Base-by-base conservation (phyloP, 2,113 vertebrate species). In the Spilogale gracilis region DNA sequence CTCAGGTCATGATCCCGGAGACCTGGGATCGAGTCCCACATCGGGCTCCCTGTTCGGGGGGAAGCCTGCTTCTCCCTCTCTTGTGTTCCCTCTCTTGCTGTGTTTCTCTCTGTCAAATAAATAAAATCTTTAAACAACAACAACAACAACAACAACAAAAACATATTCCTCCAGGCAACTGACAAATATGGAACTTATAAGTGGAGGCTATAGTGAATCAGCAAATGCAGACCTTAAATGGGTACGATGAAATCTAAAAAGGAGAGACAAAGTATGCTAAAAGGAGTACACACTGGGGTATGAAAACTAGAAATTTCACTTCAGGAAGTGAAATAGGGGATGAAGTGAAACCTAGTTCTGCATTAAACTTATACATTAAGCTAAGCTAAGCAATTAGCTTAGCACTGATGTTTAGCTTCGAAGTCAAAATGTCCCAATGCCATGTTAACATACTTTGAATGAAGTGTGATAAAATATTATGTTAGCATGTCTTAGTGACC, bases 251-350 rank as follows among this genome's bases (percentile, higher is more conserved):
- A 43, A 88, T 80, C 10, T 25, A 20, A 25, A 84, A 80, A 30
- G 10, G 38, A 45, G 30, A 79, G 43, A 18, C 0, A 6, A 0
- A 87, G 25, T 18, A n/a, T 21, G 0, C 17, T 67, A 27, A 79
- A 48, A 48, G 16, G 2, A 60, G 12, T 4, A 38, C 2, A 21
- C 0, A 10, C 0, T 5, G 1, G 3, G 27, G 4, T 38, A 1
- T 11, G 21, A 73, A 23, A 96, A 50, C 12, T 32, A 43, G 9
- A 83, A 30, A 92, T 65, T 63, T 50, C 38, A 71, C 9, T 38
- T 79, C 52, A 3, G 58, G 13, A 80, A 3, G 2, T 60, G 38
- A 38, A 20, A 48, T 50, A 20, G 2, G 11, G 13, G 61, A 25
- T 4, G n/a, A 23, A 1, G 23, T 27, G 10, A 58, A 54, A 25